A percentile compares a stretch with the other conserved stretches of the same genome.
Conservation (phyloP, 2,113 vertebrate genomes). For the Rhodinocichla rosea region DNA sequence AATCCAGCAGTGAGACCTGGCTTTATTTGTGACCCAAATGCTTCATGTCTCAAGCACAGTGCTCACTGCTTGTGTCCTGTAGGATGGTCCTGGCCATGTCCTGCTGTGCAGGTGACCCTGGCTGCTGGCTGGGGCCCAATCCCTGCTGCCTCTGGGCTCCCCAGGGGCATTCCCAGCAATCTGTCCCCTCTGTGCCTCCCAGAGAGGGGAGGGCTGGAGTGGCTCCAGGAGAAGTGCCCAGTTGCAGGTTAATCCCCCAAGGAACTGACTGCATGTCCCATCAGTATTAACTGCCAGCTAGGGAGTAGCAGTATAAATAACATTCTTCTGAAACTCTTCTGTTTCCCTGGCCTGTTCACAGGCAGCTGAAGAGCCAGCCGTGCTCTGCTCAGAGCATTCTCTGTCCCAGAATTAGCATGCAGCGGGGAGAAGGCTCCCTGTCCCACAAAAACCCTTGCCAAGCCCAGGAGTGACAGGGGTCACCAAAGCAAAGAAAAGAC, state of each 20-base stretch:
- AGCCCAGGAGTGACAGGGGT: background rate
- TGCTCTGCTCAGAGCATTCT: background rate
- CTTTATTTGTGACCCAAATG: background rate
- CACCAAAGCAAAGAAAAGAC: background rate
- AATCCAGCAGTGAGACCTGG: background rate
- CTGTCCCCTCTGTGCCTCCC: background rate
- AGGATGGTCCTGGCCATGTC: background rate
- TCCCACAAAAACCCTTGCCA: background rate
- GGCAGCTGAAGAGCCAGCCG: background rate
- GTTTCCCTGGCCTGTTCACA: background rate
- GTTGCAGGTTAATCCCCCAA: background rate
- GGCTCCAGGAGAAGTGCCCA: too few relatives aligned
- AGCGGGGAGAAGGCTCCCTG: background rate
- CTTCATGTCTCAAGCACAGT: background rate
- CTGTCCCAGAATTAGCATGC: background rate
- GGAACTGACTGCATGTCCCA: rapidly evolving
- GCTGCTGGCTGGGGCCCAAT: background rate
- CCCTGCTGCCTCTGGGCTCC: background rate
- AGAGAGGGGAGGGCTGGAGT: background rate
- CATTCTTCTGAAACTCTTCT: background rate
- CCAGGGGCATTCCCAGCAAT: background rate
- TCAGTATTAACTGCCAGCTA: background rate
- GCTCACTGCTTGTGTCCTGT: too few relatives aligned
- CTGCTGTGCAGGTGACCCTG: background rate
- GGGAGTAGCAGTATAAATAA: background rate